Evolutionary conservation across 2,888 invertebrate species (phyloP).

Genomic region (Melipona bicolor): DNA sequence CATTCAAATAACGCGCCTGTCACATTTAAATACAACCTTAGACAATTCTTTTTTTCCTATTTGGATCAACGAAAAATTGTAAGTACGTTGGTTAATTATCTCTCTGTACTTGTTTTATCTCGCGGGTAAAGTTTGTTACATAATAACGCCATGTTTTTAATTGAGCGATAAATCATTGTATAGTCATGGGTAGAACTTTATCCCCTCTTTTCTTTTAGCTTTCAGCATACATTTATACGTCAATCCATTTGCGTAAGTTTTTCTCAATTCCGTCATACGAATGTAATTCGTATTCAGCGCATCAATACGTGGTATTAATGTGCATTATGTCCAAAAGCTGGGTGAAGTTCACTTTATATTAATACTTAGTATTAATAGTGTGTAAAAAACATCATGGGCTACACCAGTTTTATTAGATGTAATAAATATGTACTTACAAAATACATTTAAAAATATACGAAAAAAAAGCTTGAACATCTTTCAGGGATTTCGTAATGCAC

Average conservation of each 20-base stretch:
- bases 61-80: conserved; percentile 14
- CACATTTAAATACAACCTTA: not conserved
- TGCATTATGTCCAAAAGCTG: too few species aligned
- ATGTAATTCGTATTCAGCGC: too few species aligned
- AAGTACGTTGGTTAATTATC: conserved; percentile 26
- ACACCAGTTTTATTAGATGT: not conserved
- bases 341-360: too few species aligned
- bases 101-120: not conserved
- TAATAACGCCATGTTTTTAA: conserved; percentile 14
- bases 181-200: not conserved
- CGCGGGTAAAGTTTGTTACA: conserved; percentile 19
- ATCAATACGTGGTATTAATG: too few species aligned
- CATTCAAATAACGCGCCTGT: conserved; percentile 27
- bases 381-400: too few species aligned
- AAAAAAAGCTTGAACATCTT: not conserved
- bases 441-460: not conserved
- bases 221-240: too few species aligned
- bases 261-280: too few species aligned
- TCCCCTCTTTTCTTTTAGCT: too few species aligned
- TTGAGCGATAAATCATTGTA: not conserved
- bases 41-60: not conserved
- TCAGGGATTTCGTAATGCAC: conserved; percentile 29
- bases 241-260: too few species aligned
- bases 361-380: too few species aligned
- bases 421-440: not conserved